Percentiles rank a stretch among this genome's conserved stretches.
These are phyloP conservation scores for Trissoscelio sp. DNA, from an alignment of 2,888 invertebrate species.

Conservation along the genomic window DNA sequence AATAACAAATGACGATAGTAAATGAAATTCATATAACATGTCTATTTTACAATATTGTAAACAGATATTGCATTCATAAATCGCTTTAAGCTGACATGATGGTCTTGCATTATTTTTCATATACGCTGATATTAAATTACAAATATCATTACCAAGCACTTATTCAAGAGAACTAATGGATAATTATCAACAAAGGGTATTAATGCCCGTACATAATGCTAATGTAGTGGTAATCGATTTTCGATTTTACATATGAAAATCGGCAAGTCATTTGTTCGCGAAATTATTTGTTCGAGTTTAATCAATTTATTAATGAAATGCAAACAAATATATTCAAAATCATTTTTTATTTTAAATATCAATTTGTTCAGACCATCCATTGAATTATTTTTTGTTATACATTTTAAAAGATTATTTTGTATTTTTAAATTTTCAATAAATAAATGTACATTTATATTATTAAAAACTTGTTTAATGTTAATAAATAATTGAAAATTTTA, in stretches of 20 bases:
- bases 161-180: conserved; percentile 13
- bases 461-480: too few species aligned
- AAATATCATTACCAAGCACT: conserved; percentile 5
- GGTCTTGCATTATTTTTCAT: background rate
- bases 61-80: background rate
- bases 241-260: background rate
- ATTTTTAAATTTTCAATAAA: too few species aligned
- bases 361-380: too few species aligned
- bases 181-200: background rate
- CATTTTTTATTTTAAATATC: background rate
- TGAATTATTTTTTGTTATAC: too few species aligned
- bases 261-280: background rate
- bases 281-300: background rate
- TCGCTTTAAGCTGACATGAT: background rate
- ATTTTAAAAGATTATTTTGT: too few species aligned
- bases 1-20: too few species aligned
- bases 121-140: conserved; percentile 1
- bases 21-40: too few species aligned
- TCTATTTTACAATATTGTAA: background rate
- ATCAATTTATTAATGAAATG: background rate
- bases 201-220: background rate
- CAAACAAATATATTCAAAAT: background rate
- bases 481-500: too few species aligned
- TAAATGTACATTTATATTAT: too few species aligned
- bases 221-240: background rate